Base-by-base conservation (phyloP, 2,888 invertebrate genomes). In the Dyspetes luteomarginatus region DNA sequence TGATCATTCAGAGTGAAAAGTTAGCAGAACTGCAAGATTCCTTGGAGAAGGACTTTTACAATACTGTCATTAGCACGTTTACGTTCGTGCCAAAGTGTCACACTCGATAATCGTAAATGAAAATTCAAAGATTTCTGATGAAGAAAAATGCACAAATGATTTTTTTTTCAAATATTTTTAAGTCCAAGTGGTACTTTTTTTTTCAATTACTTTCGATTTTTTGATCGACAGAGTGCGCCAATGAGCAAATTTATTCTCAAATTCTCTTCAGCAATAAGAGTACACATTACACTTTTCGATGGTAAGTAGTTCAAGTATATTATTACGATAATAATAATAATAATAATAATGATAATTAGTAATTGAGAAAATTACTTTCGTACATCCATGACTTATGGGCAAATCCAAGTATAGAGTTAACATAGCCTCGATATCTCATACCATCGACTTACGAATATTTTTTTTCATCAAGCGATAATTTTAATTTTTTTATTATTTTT, bases 401-500 rank as follows among this genome's bases (percentile, higher is more conserved):
- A 52, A 64, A 12, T 64, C 43, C 68, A 52, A 43, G 60, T 50
- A 48, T 43, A 9, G 24, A 15, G 22, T 17, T 24, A 19, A 67
- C 74, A 30, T 24, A 26, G 26, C 48, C n/a, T 67, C 41, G 50
- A 67, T 41, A 52, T 60, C 24, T 24, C 17, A 62, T 41, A 22
- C 15, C 22, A 65, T 55, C 19, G 24, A 36, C 9, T 36, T 45
- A 45, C 28, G 36, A 22, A 52, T 55, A 41, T 73, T 73, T 77
- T 73, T 52, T 77, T 36, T 5, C 22, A 15, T 30, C 36, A 36
- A 36, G 12, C 36, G 36, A 36, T 12, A 9, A 36, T 36, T n/a
- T n/a, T 36, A 36, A 36, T 74, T 81, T 36, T 65, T 64, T 9
- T 17, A 73, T 76, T 43, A 58, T 43, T 41, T n/a, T 69, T 65